Percentiles rank a stretch among this genome's conserved stretches.
phyloP scores from a whole-genome alignment of 2,113 vertebrate genomes.

The Mionectes macconnelli region DNA sequence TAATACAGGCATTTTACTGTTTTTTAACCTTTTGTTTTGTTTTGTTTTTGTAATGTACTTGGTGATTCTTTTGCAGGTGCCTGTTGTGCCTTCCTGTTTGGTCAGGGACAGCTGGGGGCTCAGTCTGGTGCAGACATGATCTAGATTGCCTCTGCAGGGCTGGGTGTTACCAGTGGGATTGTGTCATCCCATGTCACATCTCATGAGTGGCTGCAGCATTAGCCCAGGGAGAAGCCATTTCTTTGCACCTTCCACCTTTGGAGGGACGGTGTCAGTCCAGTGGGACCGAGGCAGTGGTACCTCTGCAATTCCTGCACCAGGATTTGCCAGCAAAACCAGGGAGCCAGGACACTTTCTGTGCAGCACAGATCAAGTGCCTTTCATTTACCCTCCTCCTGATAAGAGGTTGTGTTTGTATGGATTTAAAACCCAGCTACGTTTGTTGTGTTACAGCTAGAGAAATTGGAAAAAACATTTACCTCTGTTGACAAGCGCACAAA shows the following conservation, averaged over 20 bases:
- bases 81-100: not conserved
- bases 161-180: not conserved
- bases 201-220: not conserved
- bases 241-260: not conserved
- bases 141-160: conserved; percentile 28
- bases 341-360: rapidly evolving
- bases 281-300: not conserved
- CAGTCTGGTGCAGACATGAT: not conserved
- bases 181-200: not conserved
- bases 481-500: not conserved
- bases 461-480: not conserved
- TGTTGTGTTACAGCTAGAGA: not conserved
- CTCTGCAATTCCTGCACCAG: not conserved
- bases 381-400: not conserved
- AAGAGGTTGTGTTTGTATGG: not conserved
- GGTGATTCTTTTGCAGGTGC: not conserved
- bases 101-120: conserved; percentile 2
- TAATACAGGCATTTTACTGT: not conserved
- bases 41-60: not conserved
- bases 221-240: not conserved
- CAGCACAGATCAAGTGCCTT: not conserved
- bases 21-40: not conserved
- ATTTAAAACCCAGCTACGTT: not conserved
- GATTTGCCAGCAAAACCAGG: rapidly evolving
- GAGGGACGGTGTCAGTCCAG: not conserved